Conservation (phyloP, 2,797 vertebrate genomes). For the Mormyrops attenuatus region DNA sequence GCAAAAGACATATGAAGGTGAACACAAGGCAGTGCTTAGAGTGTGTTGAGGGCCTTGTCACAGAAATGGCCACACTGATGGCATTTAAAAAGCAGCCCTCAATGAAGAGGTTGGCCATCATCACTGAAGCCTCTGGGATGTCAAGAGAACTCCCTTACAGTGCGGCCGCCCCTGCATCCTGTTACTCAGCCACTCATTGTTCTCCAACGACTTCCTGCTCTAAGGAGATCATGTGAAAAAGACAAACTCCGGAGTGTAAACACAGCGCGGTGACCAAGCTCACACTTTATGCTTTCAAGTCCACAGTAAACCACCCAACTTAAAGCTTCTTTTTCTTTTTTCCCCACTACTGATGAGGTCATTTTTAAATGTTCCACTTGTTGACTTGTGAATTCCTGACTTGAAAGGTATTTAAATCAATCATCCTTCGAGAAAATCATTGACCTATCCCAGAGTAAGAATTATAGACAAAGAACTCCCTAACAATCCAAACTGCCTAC, state of each 20-base stretch:
- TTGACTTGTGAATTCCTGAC: not conserved
- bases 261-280: constrained; percentile 22
- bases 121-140: not conserved
- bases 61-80: not conserved
- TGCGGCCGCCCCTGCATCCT: constrained; percentile 3
- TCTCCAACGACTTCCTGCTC: constrained; percentile 43
- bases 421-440: not conserved
- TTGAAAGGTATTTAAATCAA: not conserved
- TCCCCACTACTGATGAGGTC: not conserved
- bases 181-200: constrained; percentile 26
- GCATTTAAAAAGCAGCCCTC: not conserved
- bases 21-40: not conserved
- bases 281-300: not conserved
- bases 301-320: not conserved
- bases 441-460: not conserved
- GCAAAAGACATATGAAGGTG: not conserved
- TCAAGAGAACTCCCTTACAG: not conserved
- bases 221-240: constrained; percentile 24
- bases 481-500: not conserved
- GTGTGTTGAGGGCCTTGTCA: not conserved
- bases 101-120: not conserved
- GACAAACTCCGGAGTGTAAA: constrained; percentile 31
- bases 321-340: not conserved
- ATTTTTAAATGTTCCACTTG: not conserved
- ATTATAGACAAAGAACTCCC: not conserved